Evolutionary conservation across 1,140 invertebrate genomes (phyloP).

Genomic region (Drosophila neocordata): DNA sequence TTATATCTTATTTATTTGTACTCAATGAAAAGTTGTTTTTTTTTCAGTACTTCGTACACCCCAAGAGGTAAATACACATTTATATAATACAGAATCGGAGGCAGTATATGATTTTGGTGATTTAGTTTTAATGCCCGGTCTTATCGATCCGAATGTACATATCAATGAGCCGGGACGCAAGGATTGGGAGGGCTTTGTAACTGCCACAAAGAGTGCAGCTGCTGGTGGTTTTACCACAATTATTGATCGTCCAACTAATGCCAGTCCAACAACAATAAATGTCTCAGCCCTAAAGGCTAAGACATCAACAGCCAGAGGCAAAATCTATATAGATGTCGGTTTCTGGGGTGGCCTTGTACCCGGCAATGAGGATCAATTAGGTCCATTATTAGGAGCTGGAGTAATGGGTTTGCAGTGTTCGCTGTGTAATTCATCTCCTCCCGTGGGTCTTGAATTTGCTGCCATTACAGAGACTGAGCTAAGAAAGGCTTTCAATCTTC

Average conservation of each 20-base stretch:
- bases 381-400: constrained; percentile 85
- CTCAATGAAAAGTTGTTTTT: too few relatives aligned
- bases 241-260: constrained; percentile 89
- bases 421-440: constrained; percentile 84
- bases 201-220: constrained; percentile 88
- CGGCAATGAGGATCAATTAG: constrained; percentile 84
- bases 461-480: constrained; percentile 84
- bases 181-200: constrained; percentile 88
- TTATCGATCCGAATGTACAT: constrained; percentile 95
- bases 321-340: constrained; percentile 88
- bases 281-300: constrained; percentile 86
- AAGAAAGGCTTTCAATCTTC: constrained; percentile 29
- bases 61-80: constrained; percentile 74
- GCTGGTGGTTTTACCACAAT: constrained; percentile 89
- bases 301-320: constrained; percentile 84
- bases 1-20: too few relatives aligned
- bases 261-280: constrained; percentile 88
- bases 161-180: constrained; percentile 92
- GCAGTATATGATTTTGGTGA: constrained; percentile 85
- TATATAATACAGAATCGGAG: constrained; percentile 76
- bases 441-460: constrained; percentile 60
- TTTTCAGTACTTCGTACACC: constrained; percentile 54
- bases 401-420: constrained; percentile 91
- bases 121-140: constrained; percentile 88
- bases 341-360: constrained; percentile 90